Base-by-base conservation (phyloP, 2,888 invertebrate genomes). In the Arge pagana region DNA sequence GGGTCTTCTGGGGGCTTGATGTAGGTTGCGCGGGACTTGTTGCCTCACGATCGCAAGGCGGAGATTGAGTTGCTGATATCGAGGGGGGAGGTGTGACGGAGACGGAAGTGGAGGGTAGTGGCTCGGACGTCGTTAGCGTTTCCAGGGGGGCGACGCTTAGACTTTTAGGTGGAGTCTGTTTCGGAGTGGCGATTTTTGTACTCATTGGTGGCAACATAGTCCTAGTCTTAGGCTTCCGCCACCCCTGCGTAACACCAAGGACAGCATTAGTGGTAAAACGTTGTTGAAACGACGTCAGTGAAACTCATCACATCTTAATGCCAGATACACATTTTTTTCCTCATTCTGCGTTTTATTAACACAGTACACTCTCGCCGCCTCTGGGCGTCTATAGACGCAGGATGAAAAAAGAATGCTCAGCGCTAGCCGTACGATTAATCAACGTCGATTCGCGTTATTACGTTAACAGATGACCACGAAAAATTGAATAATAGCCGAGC, bases 221-320 rank as follows among this genome's bases (percentile, higher is more conserved):
- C 74, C 88, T 85, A 66, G 85, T 85, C 79, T 87, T 87, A 74
- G 87, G 87, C 80, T 87, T 88, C 81, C 87, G 86, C 88, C 88
- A 88, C 67, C 86, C 87, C 88, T 88, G 80, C 71, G 63, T 33
- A 51, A 51, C 43, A 51, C 50, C 50, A 51, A 70, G 61, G 30
- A 63, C 56, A 57, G 61, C 54, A 63, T 68, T 68, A 70, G 60
- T 66, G 61, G 57, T 51, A 59, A n/a, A n/a, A n/a, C n/a, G n/a
- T n/a, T 60, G 57, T 57, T 48, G 41, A 55, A 50, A 24, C 56
- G n/a, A n/a, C n/a, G n/a, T n/a, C n/a, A n/a, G n/a, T n/a, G n/a
- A n/a, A n/a, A n/a, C n/a, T n/a, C n/a, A n/a, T n/a, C n/a, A n/a
- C n/a, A n/a, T n/a, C n/a, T n/a, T n/a, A n/a, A n/a, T n/a, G n/a